phyloP scores from a whole-genome alignment of 2,797 vertebrate species.

The Sarcophilus harrisii region DNA sequence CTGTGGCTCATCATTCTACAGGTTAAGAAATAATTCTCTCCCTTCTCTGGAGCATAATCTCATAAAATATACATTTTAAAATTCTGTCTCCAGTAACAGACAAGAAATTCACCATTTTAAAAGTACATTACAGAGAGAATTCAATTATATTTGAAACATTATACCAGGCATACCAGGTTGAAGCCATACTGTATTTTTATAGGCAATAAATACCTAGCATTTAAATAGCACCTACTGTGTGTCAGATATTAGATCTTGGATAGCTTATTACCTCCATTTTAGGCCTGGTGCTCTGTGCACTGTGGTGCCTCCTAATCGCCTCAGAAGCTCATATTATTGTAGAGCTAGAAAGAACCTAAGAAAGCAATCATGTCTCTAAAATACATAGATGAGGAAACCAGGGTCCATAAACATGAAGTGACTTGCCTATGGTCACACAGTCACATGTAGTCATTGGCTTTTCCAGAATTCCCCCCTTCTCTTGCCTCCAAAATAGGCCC shows the following conservation, averaged over 20 bases:
- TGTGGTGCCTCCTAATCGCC: no score
- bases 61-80: conserved; percentile 31
- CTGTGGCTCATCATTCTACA: neutral
- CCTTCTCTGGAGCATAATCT: conserved; percentile 13
- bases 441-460: neutral
- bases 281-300: no score
- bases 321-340: neutral
- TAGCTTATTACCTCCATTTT: neutral
- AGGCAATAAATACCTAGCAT: neutral
- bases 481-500: neutral
- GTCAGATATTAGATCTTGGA: neutral
- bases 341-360: neutral
- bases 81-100: neutral
- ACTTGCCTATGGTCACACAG: neutral
- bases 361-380: neutral
- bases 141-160: neutral
- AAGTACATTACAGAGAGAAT: neutral
- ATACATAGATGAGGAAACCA: neutral
- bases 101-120: neutral
- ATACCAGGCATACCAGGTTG: neutral
- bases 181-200: conserved; percentile 26
- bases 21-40: conserved; percentile 12
- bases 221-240: neutral
- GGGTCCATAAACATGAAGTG: neutral
- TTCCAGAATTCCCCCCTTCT: neutral